Conservation (phyloP, 2,113 vertebrate genomes). For the Peromyscus polionotus region DNA sequence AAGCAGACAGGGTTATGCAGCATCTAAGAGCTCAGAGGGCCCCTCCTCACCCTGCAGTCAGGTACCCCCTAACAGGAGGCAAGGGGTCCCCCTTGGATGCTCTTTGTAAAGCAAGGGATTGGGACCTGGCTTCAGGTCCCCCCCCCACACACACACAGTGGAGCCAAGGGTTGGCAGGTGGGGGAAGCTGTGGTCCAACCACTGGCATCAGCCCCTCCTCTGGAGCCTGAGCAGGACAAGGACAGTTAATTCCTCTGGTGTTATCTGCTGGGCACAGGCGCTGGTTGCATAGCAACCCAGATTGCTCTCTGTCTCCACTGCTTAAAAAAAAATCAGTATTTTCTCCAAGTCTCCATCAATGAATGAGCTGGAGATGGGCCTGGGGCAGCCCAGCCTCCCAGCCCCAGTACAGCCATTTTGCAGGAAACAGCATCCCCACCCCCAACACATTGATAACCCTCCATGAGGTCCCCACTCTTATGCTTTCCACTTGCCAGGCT, state of each 20-base stretch:
- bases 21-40: background rate
- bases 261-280: slow-evolving; percentile 92
- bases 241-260: slow-evolving; percentile 87
- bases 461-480: background rate
- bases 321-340: slow-evolving; percentile 80
- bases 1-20: slow-evolving; percentile 24
- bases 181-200: slow-evolving; percentile 74
- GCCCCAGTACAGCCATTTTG: background rate
- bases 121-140: slow-evolving; percentile 27
- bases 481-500: background rate
- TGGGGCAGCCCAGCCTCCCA: slow-evolving; percentile 25
- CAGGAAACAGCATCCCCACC: background rate
- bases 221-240: slow-evolving; percentile 86
- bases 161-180: slow-evolving; percentile 59
- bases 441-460: background rate
- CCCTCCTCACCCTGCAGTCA: background rate
- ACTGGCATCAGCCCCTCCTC: slow-evolving; percentile 86
- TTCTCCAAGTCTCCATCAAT: slow-evolving; percentile 82
- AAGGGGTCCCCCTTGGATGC: background rate
- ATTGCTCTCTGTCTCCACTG: slow-evolving; percentile 79
- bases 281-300: slow-evolving; percentile 91
- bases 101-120: background rate
- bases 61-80: slow-evolving; percentile 10
- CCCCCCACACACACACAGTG: slow-evolving; percentile 56
- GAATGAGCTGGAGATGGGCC: slow-evolving; percentile 80